Base-by-base conservation (phyloP, 2,797 vertebrate species). In the Hydrophis major region DNA sequence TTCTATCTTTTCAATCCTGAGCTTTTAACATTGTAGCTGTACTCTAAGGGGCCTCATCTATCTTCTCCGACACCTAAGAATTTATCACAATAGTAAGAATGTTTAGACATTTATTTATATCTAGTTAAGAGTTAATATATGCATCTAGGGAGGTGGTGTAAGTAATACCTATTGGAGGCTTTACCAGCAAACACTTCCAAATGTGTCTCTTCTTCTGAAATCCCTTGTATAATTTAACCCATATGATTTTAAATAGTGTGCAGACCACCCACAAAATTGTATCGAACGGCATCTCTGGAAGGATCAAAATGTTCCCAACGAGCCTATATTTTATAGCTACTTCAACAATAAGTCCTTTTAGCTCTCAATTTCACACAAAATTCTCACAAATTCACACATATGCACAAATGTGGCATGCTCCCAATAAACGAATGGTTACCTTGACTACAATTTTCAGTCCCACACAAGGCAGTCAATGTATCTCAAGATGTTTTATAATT, bases 41-140 rank as follows among this genome's bases (percentile, higher is more conserved):
- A 53, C 93, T 96, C 92, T 14, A 89, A 2, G 4, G 0, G 91
- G 92, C 59, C 93, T 94, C 8, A 0, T 96, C 95, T 87, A 92
- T 95, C 94, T 95, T 74, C 94, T 92, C 93, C 95, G 96, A 94
- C 95, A 95, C 97, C 94, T 93, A 94, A 28, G 16, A 94, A 97
- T 97, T 96, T 95, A 96, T 96, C 97, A 96, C 3, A 87, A 95
- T 93, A 95, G 96, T 97, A 97, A 94, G 88, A 96, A 92, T 96
- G 95, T 96, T 97, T 96, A 93, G 97, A 97, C 95, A 96, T 92
- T 94, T 97, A 96, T 97, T 98, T 96, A 95, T 93, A 96, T 94
- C 95, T 96, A 88, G 94, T 96, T 91, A 92, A 93, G 93, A 93
- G 94, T 87, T 95, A 96, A 96, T 92, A 92, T 0, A 1, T 89